A percentile compares a stretch with the other conserved stretches of the same genome.
These are phyloP conservation scores for Pristiophorus japonicus DNA, from an alignment of 2,113 vertebrate genomes.

Conservation along the genomic window DNA sequence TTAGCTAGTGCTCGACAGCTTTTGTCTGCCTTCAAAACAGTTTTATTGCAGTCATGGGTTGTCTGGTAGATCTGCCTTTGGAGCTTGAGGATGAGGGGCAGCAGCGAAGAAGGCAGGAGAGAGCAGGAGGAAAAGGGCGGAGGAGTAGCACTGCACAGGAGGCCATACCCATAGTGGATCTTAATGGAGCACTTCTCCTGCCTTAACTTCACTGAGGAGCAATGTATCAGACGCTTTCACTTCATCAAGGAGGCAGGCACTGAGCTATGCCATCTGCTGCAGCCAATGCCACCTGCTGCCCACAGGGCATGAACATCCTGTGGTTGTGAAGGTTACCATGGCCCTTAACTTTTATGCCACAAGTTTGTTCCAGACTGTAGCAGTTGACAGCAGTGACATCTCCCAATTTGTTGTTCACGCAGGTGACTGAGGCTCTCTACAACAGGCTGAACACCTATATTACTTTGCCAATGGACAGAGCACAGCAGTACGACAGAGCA, in stretches of 20 bases:
- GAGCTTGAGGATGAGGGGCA: not conserved
- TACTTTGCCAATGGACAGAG: too few species aligned
- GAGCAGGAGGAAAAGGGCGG: not conserved
- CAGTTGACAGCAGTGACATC: too few species aligned
- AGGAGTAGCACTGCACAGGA: not conserved
- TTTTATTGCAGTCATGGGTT: too few species aligned
- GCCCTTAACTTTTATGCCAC: too few species aligned
- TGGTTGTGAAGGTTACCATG: too few species aligned
- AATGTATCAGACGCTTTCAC: not conserved
- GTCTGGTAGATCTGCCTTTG: not conserved
- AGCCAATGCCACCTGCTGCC: not conserved
- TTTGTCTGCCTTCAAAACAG: not conserved
- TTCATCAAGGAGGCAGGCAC: not conserved
- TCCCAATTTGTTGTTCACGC: too few species aligned
- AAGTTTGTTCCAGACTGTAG: too few species aligned
- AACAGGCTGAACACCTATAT: too few species aligned
- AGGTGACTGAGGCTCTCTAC: too few species aligned
- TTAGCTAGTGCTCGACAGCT: not conserved
- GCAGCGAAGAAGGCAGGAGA: not conserved
- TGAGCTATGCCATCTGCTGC: not conserved
- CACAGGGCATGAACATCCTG: too few species aligned
- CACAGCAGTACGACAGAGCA: too few species aligned
- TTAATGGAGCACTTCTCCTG: not conserved
- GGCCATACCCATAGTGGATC: not conserved
- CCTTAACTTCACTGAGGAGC: not conserved